phyloP scores from a whole-genome alignment of 2,888 invertebrate species.

The Stenurella melanura region DNA sequence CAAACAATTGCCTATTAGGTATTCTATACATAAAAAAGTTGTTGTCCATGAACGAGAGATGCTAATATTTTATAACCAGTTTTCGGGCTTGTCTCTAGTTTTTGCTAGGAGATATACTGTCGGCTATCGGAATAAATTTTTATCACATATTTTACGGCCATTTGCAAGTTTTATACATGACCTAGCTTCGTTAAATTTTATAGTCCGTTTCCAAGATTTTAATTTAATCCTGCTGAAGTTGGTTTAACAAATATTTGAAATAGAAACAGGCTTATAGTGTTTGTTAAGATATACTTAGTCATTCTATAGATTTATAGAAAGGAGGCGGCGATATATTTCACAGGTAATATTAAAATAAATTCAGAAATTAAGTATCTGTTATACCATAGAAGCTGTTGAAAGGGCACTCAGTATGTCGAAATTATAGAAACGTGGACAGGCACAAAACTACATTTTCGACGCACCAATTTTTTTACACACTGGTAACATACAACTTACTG shows the following conservation, averaged over 20 bases:
- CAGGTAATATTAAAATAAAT: no score
- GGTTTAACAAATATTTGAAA: neutral
- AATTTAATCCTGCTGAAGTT: neutral
- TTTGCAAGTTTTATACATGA: conserved; percentile 16
- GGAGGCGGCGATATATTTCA: no score
- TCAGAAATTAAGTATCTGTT: no score
- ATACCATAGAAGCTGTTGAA: no score
- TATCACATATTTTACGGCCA: conserved; percentile 24
- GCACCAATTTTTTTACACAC: no score
- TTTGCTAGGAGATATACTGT: conserved; percentile 37
- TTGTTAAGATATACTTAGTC: neutral
- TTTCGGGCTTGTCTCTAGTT: conserved; percentile 50
- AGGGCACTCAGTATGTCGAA: no score
- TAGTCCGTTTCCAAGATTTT: neutral
- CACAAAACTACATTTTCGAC: no score
- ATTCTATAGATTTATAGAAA: no score
- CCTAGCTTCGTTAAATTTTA: conserved; percentile 4
- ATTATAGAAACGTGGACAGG: no score
- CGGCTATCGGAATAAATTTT: conserved; percentile 21
- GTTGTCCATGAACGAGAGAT: conserved; percentile 67
- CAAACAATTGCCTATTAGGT: conserved; percentile 56
- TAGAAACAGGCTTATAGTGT: neutral
- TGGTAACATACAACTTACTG: no score
- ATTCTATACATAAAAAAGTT: conserved; percentile 61
- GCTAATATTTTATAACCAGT: conserved; percentile 64